Evolutionary conservation across 2,113 vertebrate species (phyloP).

Genomic region (Heliornis fulica): DNA sequence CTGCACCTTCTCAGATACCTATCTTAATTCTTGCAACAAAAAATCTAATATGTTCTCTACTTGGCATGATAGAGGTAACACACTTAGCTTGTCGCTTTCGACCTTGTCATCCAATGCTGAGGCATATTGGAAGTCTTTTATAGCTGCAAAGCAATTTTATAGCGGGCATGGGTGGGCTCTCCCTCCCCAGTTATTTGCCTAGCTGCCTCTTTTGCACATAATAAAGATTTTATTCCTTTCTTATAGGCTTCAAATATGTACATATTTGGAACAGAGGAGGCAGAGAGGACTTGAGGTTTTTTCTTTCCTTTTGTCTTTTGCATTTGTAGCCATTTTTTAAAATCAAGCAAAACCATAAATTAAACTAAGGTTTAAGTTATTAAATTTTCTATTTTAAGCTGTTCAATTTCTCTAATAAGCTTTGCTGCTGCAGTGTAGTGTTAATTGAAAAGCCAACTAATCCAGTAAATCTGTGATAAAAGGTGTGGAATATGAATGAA

Average conservation of each 20-base stretch:
- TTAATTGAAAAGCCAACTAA: neutral
- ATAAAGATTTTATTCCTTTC: neutral
- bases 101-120: neutral
- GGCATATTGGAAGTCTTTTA: neutral
- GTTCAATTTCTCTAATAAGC: neutral
- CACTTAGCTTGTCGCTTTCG: neutral
- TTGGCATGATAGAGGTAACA: neutral
- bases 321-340: neutral
- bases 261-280: neutral
- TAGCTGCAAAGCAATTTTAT: neutral
- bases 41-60: neutral
- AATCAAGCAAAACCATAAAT: neutral
- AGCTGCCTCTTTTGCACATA: neutral
- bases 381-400: neutral
- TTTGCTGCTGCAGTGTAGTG: fast-evolving
- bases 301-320: neutral
- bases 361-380: neutral
- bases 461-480: neutral
- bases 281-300: neutral
- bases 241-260: neutral
- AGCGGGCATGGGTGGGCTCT: neutral
- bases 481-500: neutral
- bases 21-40: neutral
- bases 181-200: neutral
- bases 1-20: neutral